Evolutionary conservation across 2,888 invertebrate genomes (phyloP).

Genomic region (Chrysolina oricalcia): DNA sequence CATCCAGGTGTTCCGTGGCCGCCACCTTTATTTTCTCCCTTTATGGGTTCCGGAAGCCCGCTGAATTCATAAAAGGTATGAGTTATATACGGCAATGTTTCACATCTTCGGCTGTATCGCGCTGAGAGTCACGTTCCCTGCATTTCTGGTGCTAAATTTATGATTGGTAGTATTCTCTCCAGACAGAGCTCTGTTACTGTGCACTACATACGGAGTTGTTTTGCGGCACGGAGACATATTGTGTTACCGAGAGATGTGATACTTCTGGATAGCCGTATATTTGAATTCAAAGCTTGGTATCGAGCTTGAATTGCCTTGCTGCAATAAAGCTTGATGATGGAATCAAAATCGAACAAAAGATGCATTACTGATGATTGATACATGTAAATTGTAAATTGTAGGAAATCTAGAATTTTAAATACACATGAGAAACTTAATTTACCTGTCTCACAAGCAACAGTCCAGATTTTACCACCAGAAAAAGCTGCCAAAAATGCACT

Average conservation of each 20-base stretch:
- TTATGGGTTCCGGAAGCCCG: constrained; percentile 13
- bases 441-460: too few relatives aligned
- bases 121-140: constrained; percentile 13
- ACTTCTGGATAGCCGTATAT: not conserved
- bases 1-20: constrained; percentile 11
- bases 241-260: not conserved
- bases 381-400: too few relatives aligned
- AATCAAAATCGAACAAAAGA: too few relatives aligned
- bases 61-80: constrained; percentile 19
- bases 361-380: too few relatives aligned
- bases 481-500: too few relatives aligned
- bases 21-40: constrained; percentile 14
- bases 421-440: too few relatives aligned
- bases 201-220: not conserved
- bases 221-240: not conserved
- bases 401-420: too few relatives aligned
- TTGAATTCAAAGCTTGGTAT: not conserved
- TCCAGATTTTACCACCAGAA: too few relatives aligned
- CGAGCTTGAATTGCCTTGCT: too few relatives aligned
- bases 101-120: constrained; percentile 21
- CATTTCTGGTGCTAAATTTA: constrained; percentile 8
- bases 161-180: constrained; percentile 16
- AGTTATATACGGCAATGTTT: constrained; percentile 11
- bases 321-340: too few relatives aligned
- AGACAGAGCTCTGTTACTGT: not conserved